Evolutionary conservation across 2,797 vertebrate genomes (phyloP).

Genomic region (Hozukius guyotensis): DNA sequence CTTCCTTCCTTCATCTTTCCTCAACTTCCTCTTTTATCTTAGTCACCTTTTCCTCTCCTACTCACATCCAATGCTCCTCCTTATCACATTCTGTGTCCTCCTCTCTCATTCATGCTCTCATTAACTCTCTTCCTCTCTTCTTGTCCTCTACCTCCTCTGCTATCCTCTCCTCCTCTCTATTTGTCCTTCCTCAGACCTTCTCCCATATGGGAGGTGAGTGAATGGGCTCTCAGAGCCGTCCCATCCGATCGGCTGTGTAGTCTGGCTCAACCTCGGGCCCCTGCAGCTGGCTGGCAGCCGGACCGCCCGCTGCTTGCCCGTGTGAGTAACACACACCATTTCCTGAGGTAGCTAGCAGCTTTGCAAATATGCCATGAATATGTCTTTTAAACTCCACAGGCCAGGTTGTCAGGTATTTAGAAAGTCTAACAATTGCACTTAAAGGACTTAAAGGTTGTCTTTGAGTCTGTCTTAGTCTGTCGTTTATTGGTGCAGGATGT

Average conservation of each 20-base stretch:
- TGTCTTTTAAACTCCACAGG: not conserved
- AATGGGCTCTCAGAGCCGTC: slow-evolving; percentile 67
- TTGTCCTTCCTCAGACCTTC: slow-evolving; percentile 49
- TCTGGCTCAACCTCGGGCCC: slow-evolving; percentile 67
- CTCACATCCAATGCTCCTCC: too few species aligned
- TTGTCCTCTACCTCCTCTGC: not conserved
- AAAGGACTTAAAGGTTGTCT: not conserved
- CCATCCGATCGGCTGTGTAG: slow-evolving; percentile 68
- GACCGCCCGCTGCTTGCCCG: slow-evolving; percentile 40
- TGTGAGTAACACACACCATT: slow-evolving; percentile 61
- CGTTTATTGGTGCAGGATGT: not conserved
- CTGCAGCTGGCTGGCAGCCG: slow-evolving; percentile 67
- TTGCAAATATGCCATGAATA: not conserved
- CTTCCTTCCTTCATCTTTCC: too few species aligned
- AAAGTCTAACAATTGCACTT: not conserved
- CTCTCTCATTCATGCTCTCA: not conserved
- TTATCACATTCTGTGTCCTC: not conserved
- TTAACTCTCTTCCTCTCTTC: not conserved
- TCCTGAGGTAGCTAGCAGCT: not conserved
- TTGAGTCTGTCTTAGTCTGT: not conserved
- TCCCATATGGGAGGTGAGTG: slow-evolving; percentile 73
- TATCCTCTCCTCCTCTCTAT: not conserved
- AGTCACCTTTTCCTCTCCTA: not conserved
- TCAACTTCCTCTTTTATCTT: too few species aligned
- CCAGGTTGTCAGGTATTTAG: not conserved